Percentiles rank a stretch among this genome's conserved stretches.
phyloP scores from a whole-genome alignment of 2,888 invertebrate genomes.

The Philereme transversata region DNA sequence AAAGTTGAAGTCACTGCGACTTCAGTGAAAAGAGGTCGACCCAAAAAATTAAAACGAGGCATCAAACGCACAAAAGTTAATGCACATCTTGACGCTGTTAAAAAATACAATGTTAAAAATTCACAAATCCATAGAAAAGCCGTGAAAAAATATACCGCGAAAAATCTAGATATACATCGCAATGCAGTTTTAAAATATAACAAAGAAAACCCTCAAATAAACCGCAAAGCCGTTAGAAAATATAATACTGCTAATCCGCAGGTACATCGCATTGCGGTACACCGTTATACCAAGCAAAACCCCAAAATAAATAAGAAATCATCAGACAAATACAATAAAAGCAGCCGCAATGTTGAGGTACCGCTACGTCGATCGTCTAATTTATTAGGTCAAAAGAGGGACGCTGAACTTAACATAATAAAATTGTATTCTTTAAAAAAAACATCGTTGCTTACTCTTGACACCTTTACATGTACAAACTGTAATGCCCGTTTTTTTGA shows the following conservation, averaged over 20 bases:
- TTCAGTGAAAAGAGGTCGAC: conserved; percentile 1
- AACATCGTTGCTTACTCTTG: not conserved
- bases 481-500: conserved; percentile 5
- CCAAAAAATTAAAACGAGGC: not conserved
- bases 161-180: too few species aligned
- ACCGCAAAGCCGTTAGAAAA: too few species aligned
- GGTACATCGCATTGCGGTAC: not conserved
- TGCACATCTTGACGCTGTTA: not conserved
- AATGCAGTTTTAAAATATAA: too few species aligned
- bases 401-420: not conserved
- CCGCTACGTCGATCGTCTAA: not conserved
- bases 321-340: not conserved
- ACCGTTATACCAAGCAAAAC: not conserved
- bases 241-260: not conserved
- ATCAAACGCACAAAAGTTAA: not conserved
- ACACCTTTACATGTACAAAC: conserved; percentile 3
- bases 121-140: not conserved
- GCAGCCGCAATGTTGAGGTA: not conserved
- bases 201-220: too few species aligned
- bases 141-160: too few species aligned
- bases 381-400: conserved; percentile 6
- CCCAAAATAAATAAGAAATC: not conserved
- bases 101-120: not conserved
- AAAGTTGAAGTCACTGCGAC: not conserved
- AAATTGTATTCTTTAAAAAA: conserved; percentile 1